Percentiles rank a stretch among this genome's conserved stretches.
These are phyloP conservation scores for Hetaerina americana DNA, from an alignment of 1,140 invertebrate genomes.

Conservation along the genomic window DNA sequence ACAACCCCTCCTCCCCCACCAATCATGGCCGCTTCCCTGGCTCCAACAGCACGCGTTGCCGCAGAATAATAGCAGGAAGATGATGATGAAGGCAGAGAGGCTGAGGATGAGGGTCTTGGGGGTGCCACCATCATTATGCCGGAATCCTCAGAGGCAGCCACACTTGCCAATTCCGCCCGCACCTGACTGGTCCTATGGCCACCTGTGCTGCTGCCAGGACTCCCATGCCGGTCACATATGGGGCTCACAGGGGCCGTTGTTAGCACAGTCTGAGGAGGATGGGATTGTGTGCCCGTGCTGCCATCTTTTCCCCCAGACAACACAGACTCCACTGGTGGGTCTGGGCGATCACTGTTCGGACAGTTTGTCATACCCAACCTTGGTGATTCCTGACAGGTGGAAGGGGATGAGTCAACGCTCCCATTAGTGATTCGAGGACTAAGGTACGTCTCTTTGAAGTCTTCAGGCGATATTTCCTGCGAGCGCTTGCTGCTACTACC, in stretches of 20 bases:
- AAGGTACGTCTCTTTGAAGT: conserved; percentile 20
- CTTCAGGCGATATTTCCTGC: conserved; percentile 18
- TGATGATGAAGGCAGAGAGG: not conserved
- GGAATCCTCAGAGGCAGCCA: not conserved
- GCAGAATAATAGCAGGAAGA: not conserved
- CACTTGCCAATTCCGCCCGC: not conserved
- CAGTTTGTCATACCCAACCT: not conserved
- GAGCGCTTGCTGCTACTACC: conserved; percentile 10
- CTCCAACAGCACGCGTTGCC: not conserved
- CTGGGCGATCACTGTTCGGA: not conserved
- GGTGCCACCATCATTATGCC: not conserved
- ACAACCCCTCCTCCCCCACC: not conserved
- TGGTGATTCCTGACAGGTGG: not conserved
- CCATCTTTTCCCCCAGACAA: not conserved
- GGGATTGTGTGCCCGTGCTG: not conserved
- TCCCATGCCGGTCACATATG: not conserved
- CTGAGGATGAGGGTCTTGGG: not conserved
- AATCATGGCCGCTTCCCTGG: not conserved
- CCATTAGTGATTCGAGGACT: not conserved
- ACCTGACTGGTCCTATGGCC: not conserved
- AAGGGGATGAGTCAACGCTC: not conserved
- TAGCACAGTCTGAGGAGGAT: not conserved
- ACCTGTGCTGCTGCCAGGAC: not conserved
- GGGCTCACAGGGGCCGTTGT: not conserved
- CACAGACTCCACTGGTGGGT: not conserved